Conservation (phyloP, 2,113 vertebrate species). For the Dermatemys mawii region DNA sequence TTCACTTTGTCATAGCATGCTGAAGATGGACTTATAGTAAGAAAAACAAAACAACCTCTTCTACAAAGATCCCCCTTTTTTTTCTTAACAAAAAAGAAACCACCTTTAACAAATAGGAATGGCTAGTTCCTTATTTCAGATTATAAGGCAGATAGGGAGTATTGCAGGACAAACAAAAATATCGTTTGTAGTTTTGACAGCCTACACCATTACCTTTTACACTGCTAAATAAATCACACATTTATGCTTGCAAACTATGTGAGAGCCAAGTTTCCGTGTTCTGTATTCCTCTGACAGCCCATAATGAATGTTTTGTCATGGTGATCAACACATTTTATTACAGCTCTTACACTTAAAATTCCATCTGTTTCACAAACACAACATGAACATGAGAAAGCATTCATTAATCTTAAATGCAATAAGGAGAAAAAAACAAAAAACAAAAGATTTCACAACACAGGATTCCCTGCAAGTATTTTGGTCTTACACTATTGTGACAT, state of each 20-base stretch:
- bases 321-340: constrained; percentile 55
- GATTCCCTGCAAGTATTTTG: not conserved
- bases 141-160: constrained; percentile 17
- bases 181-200: not conserved
- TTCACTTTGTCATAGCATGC: constrained; percentile 5
- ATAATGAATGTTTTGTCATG: constrained; percentile 51
- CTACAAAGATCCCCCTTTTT: not conserved
- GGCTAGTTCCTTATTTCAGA: not conserved
- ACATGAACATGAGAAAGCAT: constrained; percentile 2
- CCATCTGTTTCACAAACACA: constrained; percentile 46
- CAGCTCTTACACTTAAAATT: constrained; percentile 37
- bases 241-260: not conserved
- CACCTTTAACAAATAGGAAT: not conserved
- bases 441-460: not conserved
- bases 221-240: constrained; percentile 39
- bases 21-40: not conserved
- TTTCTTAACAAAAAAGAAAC: constrained; percentile 30
- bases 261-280: constrained; percentile 34
- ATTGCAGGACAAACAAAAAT: constrained; percentile 15
- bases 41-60: constrained; percentile 29
- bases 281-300: not conserved
- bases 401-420: constrained; percentile 45
- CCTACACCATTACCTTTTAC: constrained; percentile 1
- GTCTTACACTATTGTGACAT: not conserved
- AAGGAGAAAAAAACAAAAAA: not conserved